Conservation (phyloP, 2,888 invertebrate genomes). For the Archips xylosteana region DNA sequence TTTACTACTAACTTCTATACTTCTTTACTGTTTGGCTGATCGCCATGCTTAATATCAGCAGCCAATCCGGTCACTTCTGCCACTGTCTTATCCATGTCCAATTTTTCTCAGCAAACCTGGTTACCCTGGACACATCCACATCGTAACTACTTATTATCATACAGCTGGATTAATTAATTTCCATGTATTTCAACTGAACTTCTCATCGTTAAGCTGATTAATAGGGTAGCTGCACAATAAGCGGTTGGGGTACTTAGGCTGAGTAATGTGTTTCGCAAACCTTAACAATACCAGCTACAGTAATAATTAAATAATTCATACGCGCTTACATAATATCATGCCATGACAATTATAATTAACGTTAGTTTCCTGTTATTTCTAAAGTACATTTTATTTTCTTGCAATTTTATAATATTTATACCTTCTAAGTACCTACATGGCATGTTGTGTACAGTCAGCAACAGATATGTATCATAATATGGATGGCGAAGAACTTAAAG, state of each 20-base stretch:
- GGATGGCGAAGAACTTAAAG: too few relatives aligned
- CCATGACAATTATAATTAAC: background rate
- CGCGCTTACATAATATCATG: background rate
- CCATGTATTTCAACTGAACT: conserved; percentile 3
- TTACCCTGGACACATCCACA: background rate
- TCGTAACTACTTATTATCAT: conserved; percentile 8
- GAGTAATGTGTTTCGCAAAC: conserved; percentile 4
- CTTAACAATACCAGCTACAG: background rate
- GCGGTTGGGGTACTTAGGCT: background rate
- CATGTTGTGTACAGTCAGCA: background rate
- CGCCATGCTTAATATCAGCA: too few relatives aligned
- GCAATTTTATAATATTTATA: background rate
- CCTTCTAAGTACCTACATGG: too few relatives aligned
- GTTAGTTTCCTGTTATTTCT: background rate
- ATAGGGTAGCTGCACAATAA: conserved; percentile 7
- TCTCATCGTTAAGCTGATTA: conserved; percentile 9
- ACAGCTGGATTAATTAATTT: conserved; percentile 13
- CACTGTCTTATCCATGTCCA: background rate
- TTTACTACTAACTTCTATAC: too few relatives aligned
- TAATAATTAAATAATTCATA: conserved; percentile 4
- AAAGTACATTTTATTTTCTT: background rate
- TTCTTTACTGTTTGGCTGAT: too few relatives aligned
- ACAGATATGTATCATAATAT: background rate
- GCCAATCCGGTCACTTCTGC: background rate
- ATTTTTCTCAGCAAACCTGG: background rate